Evolutionary conservation across 64 coral and sea anemone species (phyloP), one percentile per base, ranked within the genome.

Genomic region (Hydrozoanthus tunicans): DNA sequence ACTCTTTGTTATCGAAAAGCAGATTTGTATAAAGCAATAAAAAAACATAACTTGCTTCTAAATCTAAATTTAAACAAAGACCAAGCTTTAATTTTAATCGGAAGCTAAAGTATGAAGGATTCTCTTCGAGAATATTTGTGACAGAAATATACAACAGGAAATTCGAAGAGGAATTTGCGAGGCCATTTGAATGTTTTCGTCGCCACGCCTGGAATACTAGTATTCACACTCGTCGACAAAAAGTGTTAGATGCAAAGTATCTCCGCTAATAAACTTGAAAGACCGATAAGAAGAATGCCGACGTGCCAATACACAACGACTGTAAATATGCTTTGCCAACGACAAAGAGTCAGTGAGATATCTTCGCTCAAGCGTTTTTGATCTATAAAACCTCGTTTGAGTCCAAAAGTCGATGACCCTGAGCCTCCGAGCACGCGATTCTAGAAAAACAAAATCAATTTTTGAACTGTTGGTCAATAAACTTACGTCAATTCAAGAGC

Each of bases 161-260:
- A 88, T 88, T 52, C 51, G 70, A 10, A 60, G 1, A 25, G 56
- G n/a, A 88, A 73, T 58, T 74, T 88, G 56, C 67, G 68, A 88
- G 59, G 20, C 68, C 68, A 85, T 58, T 70, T 70, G 51, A 85
- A 85, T 85, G 69, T 32, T 83, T 81, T 62, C 25, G 81, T 73
- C 24, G 69, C 68, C 84, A 88, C 84, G 60, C 69, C 84, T 88
- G 84, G 55, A 32, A 8, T 14, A 25, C 53, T 58, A 51, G 53
- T 73, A 24, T 25, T 58, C 23, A 14, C 57, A 43, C 53, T 10
- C 24, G 9, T n/a, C 15, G 67, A n/a, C 15, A 25, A 27, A 8
- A 76, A 76, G 13, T 52, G 27, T 10, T 69, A 20, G 6, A 52
- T 52, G 27, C 13, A 52, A 12, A 51, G 53, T 52, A 52, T 52